A percentile compares a stretch with the other conserved stretches of the same genome.
These are phyloP conservation scores for Macrotrachela quadricornifera DNA, from an alignment of 1,140 invertebrate species.

Conservation along the genomic window DNA sequence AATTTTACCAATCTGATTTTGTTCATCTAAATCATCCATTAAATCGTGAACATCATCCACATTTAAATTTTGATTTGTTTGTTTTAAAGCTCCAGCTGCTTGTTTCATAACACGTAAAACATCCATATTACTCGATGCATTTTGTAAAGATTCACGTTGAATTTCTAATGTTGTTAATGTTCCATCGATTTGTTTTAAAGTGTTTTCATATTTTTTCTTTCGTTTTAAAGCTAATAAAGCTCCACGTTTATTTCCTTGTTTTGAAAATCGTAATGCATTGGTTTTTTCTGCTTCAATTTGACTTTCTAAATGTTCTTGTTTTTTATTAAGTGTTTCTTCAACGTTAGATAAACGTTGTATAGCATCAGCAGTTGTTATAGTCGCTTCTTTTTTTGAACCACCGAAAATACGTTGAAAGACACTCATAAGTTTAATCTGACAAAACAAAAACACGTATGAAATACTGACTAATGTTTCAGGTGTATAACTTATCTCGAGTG, in stretches of 20 bases:
- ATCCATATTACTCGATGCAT: slow-evolving; percentile 94
- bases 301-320: slow-evolving; percentile 84
- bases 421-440: too few relatives aligned
- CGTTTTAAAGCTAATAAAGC: slow-evolving; percentile 90
- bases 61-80: slow-evolving; percentile 61
- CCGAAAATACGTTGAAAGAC: too few relatives aligned
- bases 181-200: slow-evolving; percentile 90
- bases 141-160: slow-evolving; percentile 86
- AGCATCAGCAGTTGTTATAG: slow-evolving; percentile 29
- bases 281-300: slow-evolving; percentile 74
- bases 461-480: too few relatives aligned
- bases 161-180: slow-evolving; percentile 93
- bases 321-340: slow-evolving; percentile 89
- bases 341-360: slow-evolving; percentile 78
- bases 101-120: slow-evolving; percentile 85
- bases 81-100: slow-evolving; percentile 82
- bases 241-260: too few relatives aligned
- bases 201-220: slow-evolving; percentile 91
- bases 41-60: slow-evolving; percentile 90
- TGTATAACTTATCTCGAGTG: too few relatives aligned
- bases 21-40: slow-evolving; percentile 98
- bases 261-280: too few relatives aligned
- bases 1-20: too few relatives aligned
- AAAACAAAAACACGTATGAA: too few relatives aligned
- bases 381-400: too few relatives aligned